A percentile compares a stretch with the other conserved stretches of the same genome.
phyloP scores from a whole-genome alignment of 2,888 invertebrate species.

The Meiosimyza decipiens region DNA sequence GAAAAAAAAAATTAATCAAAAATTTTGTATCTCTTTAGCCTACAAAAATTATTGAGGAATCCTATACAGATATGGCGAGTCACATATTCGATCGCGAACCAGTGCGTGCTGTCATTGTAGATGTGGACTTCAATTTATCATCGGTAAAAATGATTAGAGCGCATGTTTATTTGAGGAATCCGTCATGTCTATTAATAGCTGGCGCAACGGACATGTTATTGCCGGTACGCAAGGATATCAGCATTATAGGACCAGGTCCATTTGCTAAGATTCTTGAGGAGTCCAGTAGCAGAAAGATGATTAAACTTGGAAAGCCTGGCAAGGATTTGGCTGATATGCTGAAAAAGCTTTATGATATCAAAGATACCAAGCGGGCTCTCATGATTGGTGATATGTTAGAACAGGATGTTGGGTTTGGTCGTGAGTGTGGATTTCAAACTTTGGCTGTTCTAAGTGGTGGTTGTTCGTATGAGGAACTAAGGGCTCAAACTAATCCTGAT shows the following conservation, averaged over 20 bases:
- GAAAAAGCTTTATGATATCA: constrained; percentile 62
- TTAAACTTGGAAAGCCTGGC: constrained; percentile 68
- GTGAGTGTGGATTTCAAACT: constrained; percentile 76
- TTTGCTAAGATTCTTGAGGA: constrained; percentile 63
- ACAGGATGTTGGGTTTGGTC: constrained; percentile 83
- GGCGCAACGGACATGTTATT: constrained; percentile 67
- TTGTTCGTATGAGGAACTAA: constrained; percentile 50
- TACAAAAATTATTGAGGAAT: constrained; percentile 54
- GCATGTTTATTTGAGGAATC: constrained; percentile 63
- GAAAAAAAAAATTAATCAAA: not conserved
- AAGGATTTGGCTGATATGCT: constrained; percentile 58
- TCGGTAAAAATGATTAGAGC: constrained; percentile 67
- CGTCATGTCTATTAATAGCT: constrained; percentile 66
- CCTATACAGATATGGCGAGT: constrained; percentile 43
- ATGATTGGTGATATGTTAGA: constrained; percentile 90
- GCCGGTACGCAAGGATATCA: constrained; percentile 55
- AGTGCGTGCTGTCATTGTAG: constrained; percentile 68
- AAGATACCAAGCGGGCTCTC: constrained; percentile 74
- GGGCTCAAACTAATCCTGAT: constrained; percentile 46
- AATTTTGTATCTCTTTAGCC: constrained; percentile 48
- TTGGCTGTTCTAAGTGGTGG: constrained; percentile 76
- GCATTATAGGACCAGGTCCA: constrained; percentile 66
- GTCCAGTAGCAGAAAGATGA: constrained; percentile 58
- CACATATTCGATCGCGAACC: constrained; percentile 56
- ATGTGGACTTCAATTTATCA: constrained; percentile 66